Percentiles rank a stretch among this genome's conserved stretches.
These are phyloP conservation scores for Lophochroa leadbeateri DNA, from an alignment of 2,113 vertebrate species.

Conservation along the genomic window DNA sequence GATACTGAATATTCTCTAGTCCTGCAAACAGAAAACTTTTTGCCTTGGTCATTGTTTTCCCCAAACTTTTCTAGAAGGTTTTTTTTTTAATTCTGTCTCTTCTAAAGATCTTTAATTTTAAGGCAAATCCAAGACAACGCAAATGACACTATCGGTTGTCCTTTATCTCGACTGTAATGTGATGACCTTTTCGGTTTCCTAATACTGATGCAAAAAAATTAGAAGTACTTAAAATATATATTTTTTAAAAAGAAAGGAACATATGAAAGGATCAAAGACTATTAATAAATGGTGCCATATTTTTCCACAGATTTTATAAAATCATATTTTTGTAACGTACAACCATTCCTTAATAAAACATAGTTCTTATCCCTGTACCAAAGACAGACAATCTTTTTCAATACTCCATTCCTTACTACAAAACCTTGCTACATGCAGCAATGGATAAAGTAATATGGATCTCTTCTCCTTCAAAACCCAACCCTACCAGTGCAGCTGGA, in stretches of 20 bases:
- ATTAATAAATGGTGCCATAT: not conserved
- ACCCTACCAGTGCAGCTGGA: fast-evolving
- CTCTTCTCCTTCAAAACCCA: not conserved
- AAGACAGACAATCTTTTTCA: not conserved
- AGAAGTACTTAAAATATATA: not conserved
- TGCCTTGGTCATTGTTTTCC: not conserved
- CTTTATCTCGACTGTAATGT: not conserved
- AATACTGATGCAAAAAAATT: not conserved
- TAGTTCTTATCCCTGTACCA: not conserved
- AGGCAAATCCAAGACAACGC: not conserved
- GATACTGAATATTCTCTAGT: not conserved
- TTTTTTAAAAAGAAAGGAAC: not conserved
- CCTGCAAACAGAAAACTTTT: not conserved
- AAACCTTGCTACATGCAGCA: not conserved
- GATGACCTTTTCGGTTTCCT: not conserved
- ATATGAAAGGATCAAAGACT: not conserved
- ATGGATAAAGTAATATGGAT: fast-evolving
- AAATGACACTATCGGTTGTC: not conserved
- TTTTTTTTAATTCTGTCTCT: not conserved
- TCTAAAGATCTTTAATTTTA: not conserved
- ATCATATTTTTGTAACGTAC: slow-evolving; percentile 14
- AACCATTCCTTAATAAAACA: not conserved
- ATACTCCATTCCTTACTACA: not conserved
- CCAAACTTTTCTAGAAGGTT: not conserved
- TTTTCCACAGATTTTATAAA: slow-evolving; percentile 15